Base-by-base conservation (phyloP, 2,113 vertebrate species). In the Melanerpes aurifrons region DNA sequence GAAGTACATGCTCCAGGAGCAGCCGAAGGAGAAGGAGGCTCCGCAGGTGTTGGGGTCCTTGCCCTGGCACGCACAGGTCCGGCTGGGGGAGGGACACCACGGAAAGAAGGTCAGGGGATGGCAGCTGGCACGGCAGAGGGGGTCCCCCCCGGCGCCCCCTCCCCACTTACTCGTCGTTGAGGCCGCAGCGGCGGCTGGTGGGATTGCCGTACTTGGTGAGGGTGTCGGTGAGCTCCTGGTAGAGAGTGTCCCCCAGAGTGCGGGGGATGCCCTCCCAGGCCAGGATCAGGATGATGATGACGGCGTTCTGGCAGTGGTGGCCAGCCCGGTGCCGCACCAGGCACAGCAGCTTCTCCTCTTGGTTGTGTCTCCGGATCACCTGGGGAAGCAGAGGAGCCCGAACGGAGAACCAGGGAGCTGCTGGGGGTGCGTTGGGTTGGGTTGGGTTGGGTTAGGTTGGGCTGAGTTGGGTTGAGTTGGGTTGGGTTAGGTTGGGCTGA, bases 1-100 rank as follows among this genome's bases (percentile, higher is more conserved):
- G 90, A 99, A 99, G 95, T 99, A 99, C 99, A 99, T 99, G 95
- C 99, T 99, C 99, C 99, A 99, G 53, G 99, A 99, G 87, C 99
- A 99, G 85, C 99, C 99, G 3, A 99, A 99, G 91, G 99, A 99
- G 97, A 99, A 99, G 91, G 99, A 99, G 82, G 99, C 99, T 4
- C 99, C 99, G 4, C 98, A 99, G 84, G 97, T 98, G 77, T 99
- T 99, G 31, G 98, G 94, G 95, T 99, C 99, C 90, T 99, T 99
- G 95, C 99, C 99, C 92, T 99, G 99, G 96, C 99, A 99, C 0
- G 99, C 99, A n/a, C 99, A 99, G 93, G 99, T 99, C 82, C 99
- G 99, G 97, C 99, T 99, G 97, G 58, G 97, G 40, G 43, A 74
- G 3, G 91, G 17, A 58, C 72, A 87, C 48, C 48, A 50, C 6